These are phyloP conservation scores for Ramazzottius varieornatus DNA, from an alignment of 2,888 invertebrate species.

Conservation along the genomic window DNA sequence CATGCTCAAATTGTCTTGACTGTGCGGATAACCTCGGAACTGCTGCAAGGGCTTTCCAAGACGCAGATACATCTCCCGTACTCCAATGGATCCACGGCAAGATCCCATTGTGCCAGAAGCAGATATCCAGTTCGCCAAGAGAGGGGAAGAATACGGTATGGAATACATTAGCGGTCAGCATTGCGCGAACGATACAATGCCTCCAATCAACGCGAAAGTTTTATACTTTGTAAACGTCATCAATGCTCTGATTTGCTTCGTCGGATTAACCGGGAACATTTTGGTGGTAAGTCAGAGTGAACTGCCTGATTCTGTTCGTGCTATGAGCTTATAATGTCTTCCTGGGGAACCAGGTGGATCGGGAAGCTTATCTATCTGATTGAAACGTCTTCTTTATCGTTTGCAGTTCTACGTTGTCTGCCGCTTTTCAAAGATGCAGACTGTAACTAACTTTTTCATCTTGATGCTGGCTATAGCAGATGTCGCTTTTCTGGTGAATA, in stretches of 20 bases:
- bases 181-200: background rate
- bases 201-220: background rate
- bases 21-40: no score
- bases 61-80: no score
- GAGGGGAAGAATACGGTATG: no score
- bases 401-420: slow-evolving; percentile 14
- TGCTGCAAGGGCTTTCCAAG: no score
- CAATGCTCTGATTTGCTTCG: background rate
- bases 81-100: no score
- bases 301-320: background rate
- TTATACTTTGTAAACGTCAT: background rate
- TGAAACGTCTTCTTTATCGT: no score
- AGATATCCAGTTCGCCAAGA: no score
- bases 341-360: no score
- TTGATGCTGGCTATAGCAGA: slow-evolving; percentile 20
- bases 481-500: slow-evolving; percentile 17
- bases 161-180: no score
- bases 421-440: slow-evolving; percentile 21
- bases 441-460: slow-evolving; percentile 22
- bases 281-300: background rate
- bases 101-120: no score
- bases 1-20: no score
- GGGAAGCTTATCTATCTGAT: no score
- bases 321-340: background rate
- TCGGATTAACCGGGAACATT: slow-evolving; percentile 1